Conservation (phyloP, 2,113 vertebrate genomes). For the Ciconia boyciana region DNA sequence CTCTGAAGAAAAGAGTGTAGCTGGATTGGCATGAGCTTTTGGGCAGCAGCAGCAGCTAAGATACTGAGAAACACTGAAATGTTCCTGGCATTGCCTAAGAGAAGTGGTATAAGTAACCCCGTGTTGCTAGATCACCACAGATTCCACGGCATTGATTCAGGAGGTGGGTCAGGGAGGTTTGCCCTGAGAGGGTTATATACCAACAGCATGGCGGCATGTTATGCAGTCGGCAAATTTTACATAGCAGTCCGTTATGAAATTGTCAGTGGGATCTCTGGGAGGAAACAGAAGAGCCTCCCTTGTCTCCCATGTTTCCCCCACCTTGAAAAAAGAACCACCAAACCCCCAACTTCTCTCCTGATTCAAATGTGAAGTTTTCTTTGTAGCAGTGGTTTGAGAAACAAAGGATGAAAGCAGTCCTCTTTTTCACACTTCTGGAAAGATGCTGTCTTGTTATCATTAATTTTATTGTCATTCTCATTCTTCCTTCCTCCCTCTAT, state of each 20-base stretch:
- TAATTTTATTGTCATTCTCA: slow-evolving; percentile 17
- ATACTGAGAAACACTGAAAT: neutral
- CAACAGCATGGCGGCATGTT: neutral
- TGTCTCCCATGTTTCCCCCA: neutral
- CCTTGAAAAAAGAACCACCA: neutral
- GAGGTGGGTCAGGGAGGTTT: neutral
- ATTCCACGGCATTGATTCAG: neutral
- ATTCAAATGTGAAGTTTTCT: neutral
- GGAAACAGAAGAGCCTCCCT: neutral
- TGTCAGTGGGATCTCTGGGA: neutral
- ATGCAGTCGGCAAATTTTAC: neutral
- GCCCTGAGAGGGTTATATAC: neutral
- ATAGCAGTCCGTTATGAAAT: neutral
- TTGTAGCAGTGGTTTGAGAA: neutral
- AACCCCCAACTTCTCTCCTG: neutral
- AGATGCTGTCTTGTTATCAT: neutral
- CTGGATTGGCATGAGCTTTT: neutral
- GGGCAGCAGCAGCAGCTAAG: neutral
- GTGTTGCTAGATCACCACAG: neutral
- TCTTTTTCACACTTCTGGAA: neutral
- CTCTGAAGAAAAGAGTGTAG: neutral
- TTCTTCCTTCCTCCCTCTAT: neutral
- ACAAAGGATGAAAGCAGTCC: neutral
- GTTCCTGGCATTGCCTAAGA: neutral
- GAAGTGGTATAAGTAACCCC: neutral